These are phyloP conservation scores for Silurus lanzhouensis DNA, from an alignment of 2,797 vertebrate genomes.

Conservation along the genomic window DNA sequence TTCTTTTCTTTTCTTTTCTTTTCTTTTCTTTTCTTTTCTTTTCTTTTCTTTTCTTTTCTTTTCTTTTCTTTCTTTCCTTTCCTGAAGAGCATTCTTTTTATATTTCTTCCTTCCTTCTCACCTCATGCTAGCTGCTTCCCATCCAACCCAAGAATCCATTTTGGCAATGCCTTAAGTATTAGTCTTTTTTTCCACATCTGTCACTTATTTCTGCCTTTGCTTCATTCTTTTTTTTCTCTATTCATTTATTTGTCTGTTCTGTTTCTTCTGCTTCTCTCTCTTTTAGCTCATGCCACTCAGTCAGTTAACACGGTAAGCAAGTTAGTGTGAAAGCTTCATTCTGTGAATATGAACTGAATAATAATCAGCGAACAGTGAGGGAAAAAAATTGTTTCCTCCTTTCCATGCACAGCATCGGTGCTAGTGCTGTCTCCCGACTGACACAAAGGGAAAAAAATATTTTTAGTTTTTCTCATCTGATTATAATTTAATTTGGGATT, in stretches of 20 bases:
- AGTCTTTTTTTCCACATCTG: constrained; percentile 40
- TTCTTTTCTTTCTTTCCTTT: constrained; percentile 5
- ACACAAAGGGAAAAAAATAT: constrained; percentile 71
- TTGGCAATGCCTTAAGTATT: neutral
- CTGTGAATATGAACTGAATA: constrained; percentile 60
- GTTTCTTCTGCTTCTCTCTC: constrained; percentile 40
- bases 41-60: too few relatives aligned
- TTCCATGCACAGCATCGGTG: constrained; percentile 51
- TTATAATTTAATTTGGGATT: constrained; percentile 73
- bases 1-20: too few relatives aligned
- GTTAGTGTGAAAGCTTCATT: constrained; percentile 61
- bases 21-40: too few relatives aligned
- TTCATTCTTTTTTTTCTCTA: neutral
- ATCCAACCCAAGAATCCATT: constrained; percentile 5
- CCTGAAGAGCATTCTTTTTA: neutral
- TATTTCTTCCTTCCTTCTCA: constrained; percentile 29
- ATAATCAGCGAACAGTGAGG: constrained; percentile 50
- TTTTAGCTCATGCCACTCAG: constrained; percentile 62
- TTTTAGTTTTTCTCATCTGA: constrained; percentile 75
- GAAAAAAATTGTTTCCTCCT: constrained; percentile 14
- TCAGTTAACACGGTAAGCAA: constrained; percentile 46
- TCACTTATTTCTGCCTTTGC: constrained; percentile 17
- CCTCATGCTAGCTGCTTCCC: constrained; percentile 1
- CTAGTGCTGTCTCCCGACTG: constrained; percentile 61
- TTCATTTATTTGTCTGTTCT: neutral